Evolutionary conservation across 1,140 invertebrate species (phyloP).

Genomic region (Bombus superbus): DNA sequence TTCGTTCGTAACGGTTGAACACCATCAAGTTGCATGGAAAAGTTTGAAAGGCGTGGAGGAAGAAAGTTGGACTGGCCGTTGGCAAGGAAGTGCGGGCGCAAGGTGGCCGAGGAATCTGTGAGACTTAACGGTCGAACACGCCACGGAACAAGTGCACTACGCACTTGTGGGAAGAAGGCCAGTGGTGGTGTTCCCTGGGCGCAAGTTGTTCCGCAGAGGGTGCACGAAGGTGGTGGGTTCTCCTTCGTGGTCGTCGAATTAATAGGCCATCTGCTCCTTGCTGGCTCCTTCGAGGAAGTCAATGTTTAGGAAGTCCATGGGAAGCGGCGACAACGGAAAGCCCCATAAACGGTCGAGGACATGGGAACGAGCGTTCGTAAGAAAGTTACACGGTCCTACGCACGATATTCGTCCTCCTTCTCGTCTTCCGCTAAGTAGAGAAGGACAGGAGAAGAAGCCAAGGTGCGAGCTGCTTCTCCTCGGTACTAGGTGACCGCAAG

Average conservation of each 20-base stretch:
- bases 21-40: not conserved
- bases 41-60: not conserved
- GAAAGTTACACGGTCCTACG: constrained; percentile 67
- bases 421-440: constrained; percentile 34
- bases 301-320: constrained; percentile 83
- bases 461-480: constrained; percentile 12
- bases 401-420: constrained; percentile 63
- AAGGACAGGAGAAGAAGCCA: constrained; percentile 46
- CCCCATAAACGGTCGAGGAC: constrained; percentile 77
- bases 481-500: not conserved
- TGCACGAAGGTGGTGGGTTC: constrained; percentile 61
- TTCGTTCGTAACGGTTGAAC: not conserved
- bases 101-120: constrained; percentile 57
- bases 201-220: constrained; percentile 31
- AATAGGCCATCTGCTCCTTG: constrained; percentile 80
- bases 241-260: constrained; percentile 76
- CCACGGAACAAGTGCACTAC: constrained; percentile 57
- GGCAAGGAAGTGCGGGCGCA: constrained; percentile 7
- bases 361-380: constrained; percentile 79
- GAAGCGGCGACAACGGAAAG: constrained; percentile 83
- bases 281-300: constrained; percentile 79
- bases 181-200: constrained; percentile 52
- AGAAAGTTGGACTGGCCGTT: not conserved
- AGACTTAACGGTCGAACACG: constrained; percentile 64
- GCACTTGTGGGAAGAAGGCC: constrained; percentile 50